Evolutionary conservation across 1,140 invertebrate species (phyloP).

Genomic region (Papilio polytes): DNA sequence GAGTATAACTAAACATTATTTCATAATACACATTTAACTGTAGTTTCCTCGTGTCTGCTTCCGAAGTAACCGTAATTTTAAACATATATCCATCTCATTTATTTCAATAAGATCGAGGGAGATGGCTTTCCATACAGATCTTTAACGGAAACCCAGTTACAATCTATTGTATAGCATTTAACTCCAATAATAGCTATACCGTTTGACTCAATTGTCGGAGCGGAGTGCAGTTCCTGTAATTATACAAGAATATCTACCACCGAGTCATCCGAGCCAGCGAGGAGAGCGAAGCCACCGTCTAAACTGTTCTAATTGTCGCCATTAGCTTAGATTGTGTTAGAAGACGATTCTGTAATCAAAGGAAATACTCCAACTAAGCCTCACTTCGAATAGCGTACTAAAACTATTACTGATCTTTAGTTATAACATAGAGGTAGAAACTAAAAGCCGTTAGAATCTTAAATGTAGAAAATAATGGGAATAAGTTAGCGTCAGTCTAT

Average conservation of each 20-base stretch:
- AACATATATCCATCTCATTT: too few relatives aligned
- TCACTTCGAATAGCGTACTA: neutral
- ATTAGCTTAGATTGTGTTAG: conserved; percentile 25
- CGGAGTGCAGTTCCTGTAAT: conserved; percentile 17
- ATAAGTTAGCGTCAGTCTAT: too few relatives aligned
- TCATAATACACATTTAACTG: too few relatives aligned
- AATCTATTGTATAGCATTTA: neutral
- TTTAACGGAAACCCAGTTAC: neutral
- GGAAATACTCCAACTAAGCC: conserved; percentile 10
- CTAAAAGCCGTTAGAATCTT: too few relatives aligned
- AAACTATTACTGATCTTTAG: neutral
- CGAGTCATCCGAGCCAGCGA: neutral
- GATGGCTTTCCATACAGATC: too few relatives aligned
- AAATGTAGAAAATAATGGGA: too few relatives aligned
- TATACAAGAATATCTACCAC: conserved; percentile 4
- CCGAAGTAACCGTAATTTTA: too few relatives aligned
- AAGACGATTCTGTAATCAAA: conserved; percentile 8
- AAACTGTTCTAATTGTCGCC: conserved; percentile 17
- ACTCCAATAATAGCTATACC: neutral
- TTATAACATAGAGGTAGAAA: neutral
- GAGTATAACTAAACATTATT: too few relatives aligned
- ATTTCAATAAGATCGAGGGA: too few relatives aligned
- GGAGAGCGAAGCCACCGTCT: neutral
- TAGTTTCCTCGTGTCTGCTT: too few relatives aligned
- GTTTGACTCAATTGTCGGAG: conserved; percentile 8